Evolutionary conservation across 1,140 invertebrate genomes (phyloP), one percentile per base, ranked within the genome.

Genomic region (Aphelinus certus): DNA sequence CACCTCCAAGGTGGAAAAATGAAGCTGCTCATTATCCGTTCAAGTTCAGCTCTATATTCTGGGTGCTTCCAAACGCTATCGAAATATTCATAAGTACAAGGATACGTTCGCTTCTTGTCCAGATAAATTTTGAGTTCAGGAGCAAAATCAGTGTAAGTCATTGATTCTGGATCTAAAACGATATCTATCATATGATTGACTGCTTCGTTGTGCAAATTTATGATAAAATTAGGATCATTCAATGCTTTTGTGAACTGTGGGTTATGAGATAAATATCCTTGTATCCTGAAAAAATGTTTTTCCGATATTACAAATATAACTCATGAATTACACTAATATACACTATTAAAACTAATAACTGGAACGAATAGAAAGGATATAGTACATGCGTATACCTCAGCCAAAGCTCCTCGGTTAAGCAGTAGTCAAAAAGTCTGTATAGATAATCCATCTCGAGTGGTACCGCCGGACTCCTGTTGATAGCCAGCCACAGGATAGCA

Each of bases 341-440:
- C 10, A 61, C 4, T 43, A 63, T 63, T 47, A 47, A 9, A 63
- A 48, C 7, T 63, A 42, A 48, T 62, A 43, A 43, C 43, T 49
- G n/a, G n/a, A 3, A 47, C 1, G 47, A 49, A 73, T 7, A 9
- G 26, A 43, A 72, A 62, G 9, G 43, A 51, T 61, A 56, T 48
- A 60, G 63, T 65, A 68, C 10, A 48, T n/a, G 4, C 4, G 45
- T 55, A 61, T 81, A 87, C 86, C 89, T 89, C 57, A 90, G 85
- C 90, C 92, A 94, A 46, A 94, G 86, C 82, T 93, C 92, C 76
- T 91, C 90, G 58, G 90, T 91, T 43, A 93, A 84, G 81, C 90
- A 89, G 76, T 88, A 87, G 66, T 89, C 83, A 76, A 91, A 88
- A 67, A 92, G 86, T 6, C 88, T 88, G 77, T 88, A 87, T 0